phyloP scores from a whole-genome alignment of 64 coral and sea anemone species.

The Montipora capricornis region DNA sequence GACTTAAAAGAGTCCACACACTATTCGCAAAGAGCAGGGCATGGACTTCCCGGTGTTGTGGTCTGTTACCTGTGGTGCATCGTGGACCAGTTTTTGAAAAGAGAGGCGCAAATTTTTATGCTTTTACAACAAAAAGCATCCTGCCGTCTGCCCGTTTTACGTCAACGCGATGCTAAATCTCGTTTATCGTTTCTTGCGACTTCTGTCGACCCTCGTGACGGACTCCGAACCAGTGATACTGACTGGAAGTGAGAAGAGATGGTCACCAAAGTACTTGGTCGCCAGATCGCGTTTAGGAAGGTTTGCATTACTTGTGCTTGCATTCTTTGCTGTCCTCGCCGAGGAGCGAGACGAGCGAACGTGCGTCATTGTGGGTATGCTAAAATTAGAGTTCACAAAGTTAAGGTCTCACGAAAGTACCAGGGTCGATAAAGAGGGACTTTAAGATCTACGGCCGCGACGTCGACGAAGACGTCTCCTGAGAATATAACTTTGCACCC shows the following conservation, averaged over 20 bases:
- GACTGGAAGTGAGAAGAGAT: constrained; percentile 85
- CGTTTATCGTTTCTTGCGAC: constrained; percentile 24
- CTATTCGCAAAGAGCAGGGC: no score
- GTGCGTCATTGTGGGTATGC: neutral
- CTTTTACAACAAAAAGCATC: no score
- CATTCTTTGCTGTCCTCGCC: neutral
- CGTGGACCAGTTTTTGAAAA: no score
- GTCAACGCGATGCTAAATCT: neutral
- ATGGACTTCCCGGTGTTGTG: no score
- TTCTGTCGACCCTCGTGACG: neutral
- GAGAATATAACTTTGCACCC: no score
- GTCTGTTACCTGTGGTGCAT: no score
- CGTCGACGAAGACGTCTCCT: no score
- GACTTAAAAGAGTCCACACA: no score
- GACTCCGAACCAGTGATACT: neutral
- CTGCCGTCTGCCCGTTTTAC: no score
- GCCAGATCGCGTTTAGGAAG: constrained; percentile 80
- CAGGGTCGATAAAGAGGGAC: no score
- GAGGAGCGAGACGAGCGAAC: constrained; percentile 26
- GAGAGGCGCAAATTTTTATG: no score
- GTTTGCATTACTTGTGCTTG: neutral
- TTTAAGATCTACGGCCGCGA: no score
- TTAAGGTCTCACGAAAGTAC: neutral
- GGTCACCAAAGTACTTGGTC: constrained; percentile 93
- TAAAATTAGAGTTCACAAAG: neutral